phyloP scores from a whole-genome alignment of 2,888 invertebrate species.

The Cephus rjabovi region DNA sequence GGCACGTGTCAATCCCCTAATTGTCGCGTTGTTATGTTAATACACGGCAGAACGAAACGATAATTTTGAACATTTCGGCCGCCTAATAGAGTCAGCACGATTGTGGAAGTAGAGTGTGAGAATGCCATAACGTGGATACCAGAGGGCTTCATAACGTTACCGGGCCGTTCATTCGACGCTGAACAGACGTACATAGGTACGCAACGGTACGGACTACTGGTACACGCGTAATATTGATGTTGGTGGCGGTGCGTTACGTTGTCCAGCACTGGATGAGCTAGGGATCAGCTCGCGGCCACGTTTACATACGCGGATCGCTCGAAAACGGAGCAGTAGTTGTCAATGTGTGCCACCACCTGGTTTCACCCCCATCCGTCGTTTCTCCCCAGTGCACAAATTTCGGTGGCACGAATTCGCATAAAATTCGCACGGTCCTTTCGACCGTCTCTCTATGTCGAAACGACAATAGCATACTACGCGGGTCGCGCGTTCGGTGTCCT shows the following conservation, averaged over 20 bases:
- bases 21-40: constrained; percentile 60
- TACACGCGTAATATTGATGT: not conserved
- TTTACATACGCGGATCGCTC: constrained; percentile 31
- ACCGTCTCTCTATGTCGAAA: not conserved
- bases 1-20: constrained; percentile 34
- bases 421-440: constrained; percentile 1
- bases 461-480: not conserved
- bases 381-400: not conserved
- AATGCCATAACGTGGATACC: constrained; percentile 42
- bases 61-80: constrained; percentile 56
- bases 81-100: constrained; percentile 60
- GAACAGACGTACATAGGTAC: not conserved
- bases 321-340: not conserved
- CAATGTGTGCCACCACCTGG: not conserved
- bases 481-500: not conserved
- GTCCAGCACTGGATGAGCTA: constrained; percentile 31
- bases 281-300: constrained; percentile 34
- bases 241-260: not conserved
- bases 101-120: constrained; percentile 43
- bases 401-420: not conserved
- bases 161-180: constrained; percentile 13
- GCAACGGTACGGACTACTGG: not conserved
- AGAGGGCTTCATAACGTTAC: constrained; percentile 36
- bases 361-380: not conserved
- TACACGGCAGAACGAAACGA: constrained; percentile 51